Evolutionary conservation across 2,888 invertebrate species (phyloP), one percentile per base, ranked within the genome.

Genomic region (Nomada ruficornis): DNA sequence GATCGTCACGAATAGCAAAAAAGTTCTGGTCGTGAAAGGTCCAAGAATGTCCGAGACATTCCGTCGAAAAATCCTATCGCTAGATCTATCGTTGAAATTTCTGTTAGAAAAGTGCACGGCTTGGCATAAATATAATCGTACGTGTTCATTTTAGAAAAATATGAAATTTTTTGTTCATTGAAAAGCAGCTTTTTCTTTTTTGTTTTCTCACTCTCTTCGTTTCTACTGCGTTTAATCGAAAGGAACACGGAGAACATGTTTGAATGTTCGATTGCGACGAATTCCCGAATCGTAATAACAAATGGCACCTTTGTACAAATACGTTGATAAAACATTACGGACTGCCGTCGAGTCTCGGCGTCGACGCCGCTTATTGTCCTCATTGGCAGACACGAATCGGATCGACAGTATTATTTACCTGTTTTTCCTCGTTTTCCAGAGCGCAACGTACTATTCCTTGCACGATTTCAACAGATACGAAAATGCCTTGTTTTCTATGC

Each of bases 381-480:
- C 74, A 59, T 59, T 72, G 74, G 77, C 71, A 75, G 82, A 84
- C 79, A 82, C 77, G 74, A 63, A 18, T 47, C n/a, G 64, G 72
- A 54, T 65, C 47, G 60, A 54, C 50, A 50, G 57, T 71, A 42
- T 65, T 72, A 20, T 71, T 57, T 55, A 54, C 59, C 36, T 59
- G 44, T 62, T 60, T 44, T 44, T 47, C 20, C 23, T 47, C 20
- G 42, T 62, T 52, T 77, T 29, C 55, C 69, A 57, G 26, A 69
- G 55, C 69, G 64, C 73, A 64, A 47, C 52, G 15, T 60, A 65
- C 20, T 54, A 29, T 36, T 44, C 26, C n/a, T 71, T 81, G 78
- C 78, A 29, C 74, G 76, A 79, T 65, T 64, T 84, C 81, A 84
- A 77, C 81, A 77, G 78, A 80, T 84, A 83, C 80, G 73, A 77